Conservation (phyloP, 2,888 invertebrate genomes). For the Glaucopsyche alexis region DNA sequence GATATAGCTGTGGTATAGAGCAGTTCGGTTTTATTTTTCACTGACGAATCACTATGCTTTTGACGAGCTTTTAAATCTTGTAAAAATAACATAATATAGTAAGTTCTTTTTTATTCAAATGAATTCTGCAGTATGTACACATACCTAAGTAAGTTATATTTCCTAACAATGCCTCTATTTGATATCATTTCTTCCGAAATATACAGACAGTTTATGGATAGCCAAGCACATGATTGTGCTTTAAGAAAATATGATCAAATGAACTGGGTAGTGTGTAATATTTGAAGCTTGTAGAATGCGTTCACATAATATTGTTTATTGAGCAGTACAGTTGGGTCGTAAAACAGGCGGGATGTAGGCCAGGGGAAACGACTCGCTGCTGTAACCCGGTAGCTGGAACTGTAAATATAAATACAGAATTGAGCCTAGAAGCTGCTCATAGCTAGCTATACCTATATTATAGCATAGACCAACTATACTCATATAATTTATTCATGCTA, state of each 20-base stretch:
- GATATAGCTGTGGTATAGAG: not conserved
- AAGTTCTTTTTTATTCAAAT: no score
- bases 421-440: no score
- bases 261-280: not conserved
- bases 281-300: slow-evolving; percentile 7
- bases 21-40: not conserved
- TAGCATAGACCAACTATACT: no score
- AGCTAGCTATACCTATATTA: no score
- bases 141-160: not conserved
- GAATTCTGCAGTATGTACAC: no score
- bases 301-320: not conserved
- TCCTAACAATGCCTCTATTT: no score
- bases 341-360: slow-evolving; percentile 12
- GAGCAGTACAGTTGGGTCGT: not conserved
- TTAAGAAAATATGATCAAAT: no score
- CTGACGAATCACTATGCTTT: not conserved
- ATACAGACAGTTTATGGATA: no score
- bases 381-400: not conserved
- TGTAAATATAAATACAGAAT: not conserved
- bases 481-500: no score
- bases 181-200: no score
- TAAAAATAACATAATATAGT: not conserved
- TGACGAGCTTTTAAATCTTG: not conserved
- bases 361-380: not conserved
- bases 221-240: no score